These are phyloP conservation scores for Pseudonaja textilis DNA, from an alignment of 2,113 vertebrate species.

Conservation along the genomic window DNA sequence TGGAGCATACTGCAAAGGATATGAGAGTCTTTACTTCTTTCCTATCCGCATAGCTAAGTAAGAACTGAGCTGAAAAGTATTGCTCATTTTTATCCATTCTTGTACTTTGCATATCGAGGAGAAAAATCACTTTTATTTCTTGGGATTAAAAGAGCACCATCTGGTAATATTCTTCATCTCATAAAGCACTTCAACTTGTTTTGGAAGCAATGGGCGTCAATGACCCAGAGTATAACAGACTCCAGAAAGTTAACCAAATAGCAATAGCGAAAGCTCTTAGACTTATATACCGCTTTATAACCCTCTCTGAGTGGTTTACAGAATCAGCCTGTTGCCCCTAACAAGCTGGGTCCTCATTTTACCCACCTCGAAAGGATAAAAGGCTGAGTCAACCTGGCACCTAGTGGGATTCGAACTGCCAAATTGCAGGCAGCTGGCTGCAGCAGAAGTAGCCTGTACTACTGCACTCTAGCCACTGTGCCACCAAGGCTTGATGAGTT, in stretches of 20 bases:
- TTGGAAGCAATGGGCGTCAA: not conserved
- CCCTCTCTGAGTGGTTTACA: too few relatives aligned
- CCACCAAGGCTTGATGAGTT: not conserved
- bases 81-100: not conserved
- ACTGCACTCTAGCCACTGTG: too few relatives aligned
- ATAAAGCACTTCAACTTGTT: not conserved
- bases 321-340: too few relatives aligned
- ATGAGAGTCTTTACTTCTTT: not conserved
- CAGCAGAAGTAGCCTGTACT: too few relatives aligned
- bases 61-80: not conserved
- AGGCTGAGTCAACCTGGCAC: too few relatives aligned
- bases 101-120: not conserved
- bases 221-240: not conserved
- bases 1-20: constrained; percentile 82
- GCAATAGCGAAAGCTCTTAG: too few relatives aligned
- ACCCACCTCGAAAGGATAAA: too few relatives aligned
- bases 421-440: too few relatives aligned
- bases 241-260: not conserved
- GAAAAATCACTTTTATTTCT: not conserved
- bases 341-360: too few relatives aligned
- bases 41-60: not conserved
- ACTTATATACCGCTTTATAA: too few relatives aligned
- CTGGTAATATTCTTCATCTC: not conserved
- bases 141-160: not conserved
- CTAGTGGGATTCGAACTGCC: too few relatives aligned